Evolutionary conservation across 2,113 vertebrate species (phyloP).

Genomic region (Tapirus terrestris): DNA sequence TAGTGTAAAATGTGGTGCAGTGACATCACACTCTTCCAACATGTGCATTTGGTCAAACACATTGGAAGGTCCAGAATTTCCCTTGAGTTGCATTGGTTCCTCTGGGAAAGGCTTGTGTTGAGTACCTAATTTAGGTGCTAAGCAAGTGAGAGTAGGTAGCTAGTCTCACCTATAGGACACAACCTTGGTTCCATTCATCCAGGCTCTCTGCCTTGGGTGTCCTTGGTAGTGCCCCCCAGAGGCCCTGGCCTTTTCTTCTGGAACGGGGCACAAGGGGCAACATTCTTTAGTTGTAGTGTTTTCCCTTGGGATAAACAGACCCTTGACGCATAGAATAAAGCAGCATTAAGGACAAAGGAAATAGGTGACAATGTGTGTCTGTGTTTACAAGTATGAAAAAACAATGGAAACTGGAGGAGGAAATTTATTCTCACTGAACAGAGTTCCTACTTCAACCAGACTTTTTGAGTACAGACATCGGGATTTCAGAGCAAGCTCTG

Average conservation of each 20-base stretch:
- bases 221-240: too few species aligned
- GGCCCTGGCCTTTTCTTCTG: not conserved
- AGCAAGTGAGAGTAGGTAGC: not conserved
- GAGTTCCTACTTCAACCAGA: too few species aligned
- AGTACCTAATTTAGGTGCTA: not conserved
- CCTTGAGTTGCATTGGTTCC: not conserved
- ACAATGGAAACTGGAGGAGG: not conserved
- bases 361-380: not conserved
- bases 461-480: too few species aligned
- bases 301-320: not conserved
- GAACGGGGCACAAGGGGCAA: not conserved
- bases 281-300: not conserved
- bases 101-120: not conserved
- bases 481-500: conserved; percentile 10
- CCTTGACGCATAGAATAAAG: not conserved
- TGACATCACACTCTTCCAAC: not conserved
- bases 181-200: not conserved
- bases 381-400: not conserved
- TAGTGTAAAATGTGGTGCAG: not conserved
- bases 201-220: not conserved
- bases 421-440: too few species aligned
- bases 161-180: not conserved
- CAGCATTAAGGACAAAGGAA: not conserved
- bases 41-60: not conserved
- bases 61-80: not conserved